A percentile compares a stretch with the other conserved stretches of the same genome.
Conservation (phyloP, 2,888 invertebrate genomes). For the Spialia ferax region DNA sequence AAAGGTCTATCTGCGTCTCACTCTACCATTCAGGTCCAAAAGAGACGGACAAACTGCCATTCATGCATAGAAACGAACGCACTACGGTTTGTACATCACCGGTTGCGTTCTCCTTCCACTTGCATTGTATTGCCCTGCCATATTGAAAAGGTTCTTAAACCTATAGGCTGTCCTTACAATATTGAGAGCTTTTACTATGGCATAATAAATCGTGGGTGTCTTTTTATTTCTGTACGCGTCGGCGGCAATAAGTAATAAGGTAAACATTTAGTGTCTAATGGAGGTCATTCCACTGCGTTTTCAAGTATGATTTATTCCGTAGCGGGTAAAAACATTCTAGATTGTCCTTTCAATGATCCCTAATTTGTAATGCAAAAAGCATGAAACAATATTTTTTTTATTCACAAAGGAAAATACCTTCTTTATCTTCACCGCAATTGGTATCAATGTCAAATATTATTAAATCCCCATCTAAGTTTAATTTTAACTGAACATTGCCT, state of each 20-base stretch:
- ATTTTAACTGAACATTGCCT: too few species aligned
- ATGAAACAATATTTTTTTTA: too few species aligned
- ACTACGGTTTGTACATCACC: constrained; percentile 57
- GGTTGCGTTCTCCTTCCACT: constrained; percentile 56
- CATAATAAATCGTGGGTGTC: constrained; percentile 65
- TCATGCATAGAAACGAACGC: constrained; percentile 53
- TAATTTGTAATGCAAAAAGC: too few species aligned
- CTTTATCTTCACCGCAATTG: too few species aligned
- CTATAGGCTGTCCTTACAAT: constrained; percentile 49
- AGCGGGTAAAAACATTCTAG: not conserved
- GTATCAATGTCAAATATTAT: too few species aligned
- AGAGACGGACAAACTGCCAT: constrained; percentile 54
- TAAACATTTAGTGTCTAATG: constrained; percentile 75
- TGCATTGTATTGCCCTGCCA: constrained; percentile 60
- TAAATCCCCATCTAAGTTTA: too few species aligned
- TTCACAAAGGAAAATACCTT: too few species aligned
- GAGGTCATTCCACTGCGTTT: constrained; percentile 57
- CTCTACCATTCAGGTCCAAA: constrained; percentile 47
- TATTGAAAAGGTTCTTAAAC: constrained; percentile 57
- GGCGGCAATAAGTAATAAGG: constrained; percentile 77
- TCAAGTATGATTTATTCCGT: constrained; percentile 37
- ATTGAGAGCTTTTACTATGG: constrained; percentile 55
- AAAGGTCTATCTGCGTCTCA: constrained; percentile 37
- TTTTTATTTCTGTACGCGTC: constrained; percentile 76
- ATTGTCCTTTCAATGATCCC: not conserved